phyloP scores from a whole-genome alignment of 1,140 invertebrate genomes.

The Nephotettix cincticeps region DNA sequence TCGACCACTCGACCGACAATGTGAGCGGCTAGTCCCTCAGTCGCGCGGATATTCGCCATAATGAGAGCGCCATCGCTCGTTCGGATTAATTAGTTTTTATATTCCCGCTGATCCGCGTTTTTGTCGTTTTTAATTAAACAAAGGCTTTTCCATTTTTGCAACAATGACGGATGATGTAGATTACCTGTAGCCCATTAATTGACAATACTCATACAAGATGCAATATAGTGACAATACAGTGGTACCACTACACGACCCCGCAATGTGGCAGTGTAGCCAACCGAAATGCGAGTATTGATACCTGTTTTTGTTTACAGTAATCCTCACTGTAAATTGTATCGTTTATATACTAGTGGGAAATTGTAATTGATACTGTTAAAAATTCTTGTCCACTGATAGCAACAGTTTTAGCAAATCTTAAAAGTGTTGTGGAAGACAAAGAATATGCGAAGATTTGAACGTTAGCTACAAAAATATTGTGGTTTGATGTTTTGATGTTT shows the following conservation, averaged over 20 bases:
- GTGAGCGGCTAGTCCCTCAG: too few relatives aligned
- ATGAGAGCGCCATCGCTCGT: neutral
- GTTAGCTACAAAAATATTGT: too few relatives aligned
- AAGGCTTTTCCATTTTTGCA: slow-evolving; percentile 22
- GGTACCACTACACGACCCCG: neutral
- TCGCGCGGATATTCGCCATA: too few relatives aligned
- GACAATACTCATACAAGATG: slow-evolving; percentile 20
- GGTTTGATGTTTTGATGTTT: too few relatives aligned
- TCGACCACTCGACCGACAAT: too few relatives aligned
- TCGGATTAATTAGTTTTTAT: slow-evolving; percentile 22
- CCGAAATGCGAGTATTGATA: neutral
- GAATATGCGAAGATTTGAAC: too few relatives aligned
- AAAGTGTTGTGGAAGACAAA: too few relatives aligned
- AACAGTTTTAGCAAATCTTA: too few relatives aligned
- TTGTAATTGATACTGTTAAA: too few relatives aligned
- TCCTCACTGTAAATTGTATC: too few relatives aligned
- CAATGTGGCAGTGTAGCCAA: neutral
- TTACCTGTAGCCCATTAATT: slow-evolving; percentile 22
- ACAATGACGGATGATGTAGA: slow-evolving; percentile 21
- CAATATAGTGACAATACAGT: slow-evolving; percentile 8
- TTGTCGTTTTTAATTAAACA: slow-evolving; percentile 23
- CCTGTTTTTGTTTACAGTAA: neutral
- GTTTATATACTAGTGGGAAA: too few relatives aligned
- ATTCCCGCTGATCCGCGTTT: slow-evolving; percentile 17
- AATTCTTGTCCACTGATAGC: too few relatives aligned